These are phyloP conservation scores for Mimachlamys varia DNA, from an alignment of 2,888 invertebrate genomes.

Conservation along the genomic window DNA sequence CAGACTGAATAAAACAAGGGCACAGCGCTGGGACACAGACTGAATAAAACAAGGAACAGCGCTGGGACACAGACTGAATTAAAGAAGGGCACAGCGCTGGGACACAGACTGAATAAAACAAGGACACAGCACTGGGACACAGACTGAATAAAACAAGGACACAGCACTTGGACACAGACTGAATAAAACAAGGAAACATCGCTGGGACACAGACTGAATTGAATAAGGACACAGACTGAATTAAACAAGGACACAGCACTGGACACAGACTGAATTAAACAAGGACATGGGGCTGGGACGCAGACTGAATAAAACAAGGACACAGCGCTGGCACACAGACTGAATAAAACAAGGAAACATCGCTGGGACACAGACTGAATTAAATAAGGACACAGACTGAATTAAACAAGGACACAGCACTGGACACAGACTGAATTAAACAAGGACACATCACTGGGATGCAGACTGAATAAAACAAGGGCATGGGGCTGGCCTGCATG, in stretches of 20 bases:
- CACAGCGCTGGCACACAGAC: conserved; percentile 70
- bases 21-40: neutral
- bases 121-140: conserved; percentile 50
- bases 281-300: conserved; percentile 64
- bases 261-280: conserved; percentile 70
- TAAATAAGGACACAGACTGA: neutral
- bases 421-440: neutral
- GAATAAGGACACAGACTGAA: too few species aligned
- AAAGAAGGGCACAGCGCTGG: conserved; percentile 52
- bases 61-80: conserved; percentile 72
- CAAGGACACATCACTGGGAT: conserved; percentile 69
- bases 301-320: conserved; percentile 71
- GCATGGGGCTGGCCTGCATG: conserved; percentile 44
- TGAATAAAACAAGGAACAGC: conserved; percentile 41
- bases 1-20: neutral
- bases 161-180: neutral
- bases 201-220: neutral
- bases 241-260: conserved; percentile 52
- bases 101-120: conserved; percentile 36
- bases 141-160: conserved; percentile 45
- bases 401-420: neutral
- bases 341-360: conserved; percentile 45
- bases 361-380: too few species aligned
- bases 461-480: conserved; percentile 67
- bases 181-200: neutral